Base-by-base conservation (phyloP, 2,797 vertebrate genomes). In the Phoeniculus purpureus region DNA sequence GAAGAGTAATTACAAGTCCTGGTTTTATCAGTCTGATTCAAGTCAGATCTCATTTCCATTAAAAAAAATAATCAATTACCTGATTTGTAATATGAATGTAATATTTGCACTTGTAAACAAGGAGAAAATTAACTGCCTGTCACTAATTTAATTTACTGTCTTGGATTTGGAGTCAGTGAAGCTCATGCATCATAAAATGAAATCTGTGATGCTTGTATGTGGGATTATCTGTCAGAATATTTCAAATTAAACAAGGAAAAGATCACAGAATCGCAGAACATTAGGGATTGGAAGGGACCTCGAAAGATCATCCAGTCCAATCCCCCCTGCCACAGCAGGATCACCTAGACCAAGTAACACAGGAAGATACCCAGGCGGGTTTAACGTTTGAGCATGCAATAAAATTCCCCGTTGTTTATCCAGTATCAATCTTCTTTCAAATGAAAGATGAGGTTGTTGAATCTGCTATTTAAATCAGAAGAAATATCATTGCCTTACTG, bases 41-140 rank as follows among this genome's bases (percentile, higher is more conserved):
- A 88, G 48, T 54, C 62, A 90, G 77, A 95, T 85, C 68, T 91
- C 9, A 79, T 85, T 95, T 94, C 47, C 13, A 51, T 37, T n/a
- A 11, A 37, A 37, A 68, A 9, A 31, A 85, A 74, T 88, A 48
- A 64, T 43, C 16, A 72, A 27, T 6, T 4, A 9, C 83, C 32
- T 22, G 23, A 84, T 94, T 62, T 85, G 14, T 82, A 89, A 56
- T 72, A 83, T 58, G 89, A 59, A 82, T 52, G 12, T 50, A 94
- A 32, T 71, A 83, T 80, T 74, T 90, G 51, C 55, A 81, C 71
- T 73, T 75, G 23, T 66, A 86, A 68, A 18, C 17, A 75, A 48
- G 37, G 11, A 90, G 23, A 78, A 91, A 68, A 78, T 26, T 31
- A 88, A 59, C 62, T 75, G 40, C 75, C 68, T 75, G 40, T 75